phyloP scores from a whole-genome alignment of 1,140 invertebrate genomes.

The Drosophila athabasca region DNA sequence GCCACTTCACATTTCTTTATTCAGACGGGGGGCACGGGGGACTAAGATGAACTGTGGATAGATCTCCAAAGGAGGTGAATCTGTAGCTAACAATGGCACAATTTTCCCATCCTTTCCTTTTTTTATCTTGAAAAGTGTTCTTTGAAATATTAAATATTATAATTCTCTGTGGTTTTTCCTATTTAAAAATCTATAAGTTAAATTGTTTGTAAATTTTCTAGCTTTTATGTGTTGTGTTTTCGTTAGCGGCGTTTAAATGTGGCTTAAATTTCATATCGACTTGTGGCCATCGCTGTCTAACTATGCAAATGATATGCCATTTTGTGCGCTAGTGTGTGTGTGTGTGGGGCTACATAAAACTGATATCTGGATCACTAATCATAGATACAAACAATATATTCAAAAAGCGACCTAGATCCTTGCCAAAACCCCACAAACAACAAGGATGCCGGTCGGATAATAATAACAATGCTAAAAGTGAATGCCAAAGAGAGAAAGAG shows the following conservation, averaged over 20 bases:
- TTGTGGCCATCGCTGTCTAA: constrained; percentile 31
- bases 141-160: no score
- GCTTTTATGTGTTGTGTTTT: constrained; percentile 8
- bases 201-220: not conserved
- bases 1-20: no score
- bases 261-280: constrained; percentile 38
- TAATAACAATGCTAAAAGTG: constrained; percentile 72
- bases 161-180: no score
- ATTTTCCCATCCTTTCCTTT: no score
- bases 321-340: constrained; percentile 12
- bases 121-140: no score
- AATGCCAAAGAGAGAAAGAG: constrained; percentile 43
- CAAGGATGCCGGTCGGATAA: constrained; percentile 67
- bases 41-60: no score
- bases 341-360: constrained; percentile 69
- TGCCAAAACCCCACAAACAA: constrained; percentile 37
- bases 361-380: constrained; percentile 73
- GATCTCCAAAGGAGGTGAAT: no score
- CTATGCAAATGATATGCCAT: constrained; percentile 51
- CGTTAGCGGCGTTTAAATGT: constrained; percentile 25
- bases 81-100: no score
- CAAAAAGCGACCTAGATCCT: constrained; percentile 80
- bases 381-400: constrained; percentile 80
- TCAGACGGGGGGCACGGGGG: no score
- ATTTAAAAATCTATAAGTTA: no score